Evolutionary conservation across 1,140 invertebrate species (phyloP).

Genomic region (Meloidogyne floridensis): DNA sequence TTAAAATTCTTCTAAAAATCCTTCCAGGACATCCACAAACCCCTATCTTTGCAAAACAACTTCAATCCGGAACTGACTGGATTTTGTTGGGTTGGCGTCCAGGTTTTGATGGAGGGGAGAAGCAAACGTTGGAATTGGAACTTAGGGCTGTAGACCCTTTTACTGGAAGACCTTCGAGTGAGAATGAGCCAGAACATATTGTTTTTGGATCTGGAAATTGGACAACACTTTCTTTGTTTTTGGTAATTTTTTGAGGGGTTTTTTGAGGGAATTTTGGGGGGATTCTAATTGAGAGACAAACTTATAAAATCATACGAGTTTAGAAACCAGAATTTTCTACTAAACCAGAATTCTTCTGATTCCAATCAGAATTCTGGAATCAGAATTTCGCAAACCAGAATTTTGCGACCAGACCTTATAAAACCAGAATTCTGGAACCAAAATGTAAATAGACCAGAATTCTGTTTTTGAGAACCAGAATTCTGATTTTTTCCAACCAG

Average conservation of each 20-base stretch:
- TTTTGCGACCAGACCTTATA: too few relatives aligned
- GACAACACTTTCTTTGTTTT: constrained; percentile 31
- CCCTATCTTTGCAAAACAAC: constrained; percentile 35
- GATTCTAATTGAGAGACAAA: neutral
- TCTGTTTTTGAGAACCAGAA: too few relatives aligned
- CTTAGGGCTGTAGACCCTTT: constrained; percentile 45
- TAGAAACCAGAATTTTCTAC: neutral
- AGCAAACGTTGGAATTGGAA: constrained; percentile 52
- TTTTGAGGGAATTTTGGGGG: neutral
- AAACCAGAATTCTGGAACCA: too few relatives aligned
- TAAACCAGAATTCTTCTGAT: too few relatives aligned
- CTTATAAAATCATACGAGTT: neutral
- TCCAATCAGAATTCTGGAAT: too few relatives aligned
- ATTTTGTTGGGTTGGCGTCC: constrained; percentile 49
- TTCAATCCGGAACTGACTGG: constrained; percentile 38
- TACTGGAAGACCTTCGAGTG: constrained; percentile 8
- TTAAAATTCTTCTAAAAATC: constrained; percentile 8
- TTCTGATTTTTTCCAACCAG: too few relatives aligned
- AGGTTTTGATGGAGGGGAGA: constrained; percentile 52
- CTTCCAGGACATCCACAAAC: constrained; percentile 44
- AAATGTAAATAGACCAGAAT: too few relatives aligned
- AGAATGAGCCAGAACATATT: constrained; percentile 40
- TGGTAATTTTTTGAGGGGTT: neutral
- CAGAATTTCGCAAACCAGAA: too few relatives aligned
- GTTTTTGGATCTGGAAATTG: constrained; percentile 38